Conservation (phyloP, 2,888 invertebrate genomes). For the Phymatocera aterrima region DNA sequence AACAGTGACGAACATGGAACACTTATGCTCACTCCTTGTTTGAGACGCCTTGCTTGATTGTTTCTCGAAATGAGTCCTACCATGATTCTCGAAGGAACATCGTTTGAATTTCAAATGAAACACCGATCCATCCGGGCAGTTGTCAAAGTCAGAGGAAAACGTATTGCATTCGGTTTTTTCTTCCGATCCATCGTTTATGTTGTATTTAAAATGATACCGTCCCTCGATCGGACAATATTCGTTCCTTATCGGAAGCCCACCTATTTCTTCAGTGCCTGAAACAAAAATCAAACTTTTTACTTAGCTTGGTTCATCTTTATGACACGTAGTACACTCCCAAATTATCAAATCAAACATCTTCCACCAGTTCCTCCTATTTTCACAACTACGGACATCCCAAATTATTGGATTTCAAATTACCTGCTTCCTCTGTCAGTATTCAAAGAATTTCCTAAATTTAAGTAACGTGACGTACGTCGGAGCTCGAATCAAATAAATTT, state of each 20-base stretch:
- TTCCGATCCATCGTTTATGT: slow-evolving; percentile 75
- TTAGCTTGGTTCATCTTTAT: neutral
- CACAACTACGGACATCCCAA: neutral
- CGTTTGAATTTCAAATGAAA: slow-evolving; percentile 78
- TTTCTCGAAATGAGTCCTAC: slow-evolving; percentile 69
- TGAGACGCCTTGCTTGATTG: slow-evolving; percentile 26
- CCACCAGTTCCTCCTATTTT: neutral
- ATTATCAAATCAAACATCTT: neutral
- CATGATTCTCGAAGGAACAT: slow-evolving; percentile 77
- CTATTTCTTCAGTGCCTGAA: slow-evolving; percentile 77
- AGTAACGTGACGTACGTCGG: neutral
- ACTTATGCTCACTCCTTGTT: slow-evolving; percentile 45
- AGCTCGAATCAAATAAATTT: neutral
- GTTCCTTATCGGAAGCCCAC: slow-evolving; percentile 75
- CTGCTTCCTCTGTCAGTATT: neutral
- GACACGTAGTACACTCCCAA: neutral
- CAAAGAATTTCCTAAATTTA: slow-evolving; percentile 7
- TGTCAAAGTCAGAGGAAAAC: slow-evolving; percentile 78
- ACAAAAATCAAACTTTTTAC: slow-evolving; percentile 51
- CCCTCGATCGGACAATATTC: slow-evolving; percentile 82
- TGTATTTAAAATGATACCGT: slow-evolving; percentile 78
- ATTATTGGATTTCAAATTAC: neutral
- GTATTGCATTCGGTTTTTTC: slow-evolving; percentile 76
- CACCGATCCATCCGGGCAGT: slow-evolving; percentile 80
- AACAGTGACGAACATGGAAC: slow-evolving; percentile 22